Percentiles rank a stretch among this genome's conserved stretches.
Conservation (phyloP, 1,140 invertebrate genomes). For the Hestina assimilis region DNA sequence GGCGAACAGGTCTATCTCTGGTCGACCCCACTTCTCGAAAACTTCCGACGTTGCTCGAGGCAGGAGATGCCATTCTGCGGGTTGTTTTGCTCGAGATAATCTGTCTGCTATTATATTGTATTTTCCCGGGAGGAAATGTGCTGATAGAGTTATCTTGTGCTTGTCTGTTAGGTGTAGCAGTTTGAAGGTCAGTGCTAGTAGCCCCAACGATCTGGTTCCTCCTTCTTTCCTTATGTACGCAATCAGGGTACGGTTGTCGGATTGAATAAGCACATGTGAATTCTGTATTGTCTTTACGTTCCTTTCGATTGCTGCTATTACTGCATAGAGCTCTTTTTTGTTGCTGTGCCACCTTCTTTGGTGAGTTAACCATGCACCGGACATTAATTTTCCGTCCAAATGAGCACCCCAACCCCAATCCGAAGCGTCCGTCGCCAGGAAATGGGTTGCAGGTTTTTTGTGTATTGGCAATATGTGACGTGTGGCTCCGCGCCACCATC, state of each 20-base stretch:
- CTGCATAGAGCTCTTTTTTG: too few relatives aligned
- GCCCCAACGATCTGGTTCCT: conserved; percentile 7
- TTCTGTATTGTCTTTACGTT: too few relatives aligned
- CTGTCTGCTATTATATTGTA: conserved; percentile 30
- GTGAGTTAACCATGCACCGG: too few relatives aligned
- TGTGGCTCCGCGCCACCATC: conserved; percentile 27
- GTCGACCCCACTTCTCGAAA: conserved; percentile 26
- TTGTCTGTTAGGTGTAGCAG: conserved; percentile 7
- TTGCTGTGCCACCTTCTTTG: too few relatives aligned
- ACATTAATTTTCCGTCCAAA: too few relatives aligned
- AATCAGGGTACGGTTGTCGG: conserved; percentile 31
- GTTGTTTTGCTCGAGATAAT: conserved; percentile 13
- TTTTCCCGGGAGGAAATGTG: conserved; percentile 22
- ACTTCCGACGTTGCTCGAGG: conserved; percentile 8
- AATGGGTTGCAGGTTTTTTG: too few relatives aligned
- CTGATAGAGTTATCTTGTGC: conserved; percentile 5
- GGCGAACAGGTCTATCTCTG: conserved; percentile 35
- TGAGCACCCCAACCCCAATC: too few relatives aligned
- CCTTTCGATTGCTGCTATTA: too few relatives aligned
- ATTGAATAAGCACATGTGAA: too few relatives aligned
- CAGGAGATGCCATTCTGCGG: too few relatives aligned
- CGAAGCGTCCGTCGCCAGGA: too few relatives aligned
- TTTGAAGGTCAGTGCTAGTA: conserved; percentile 8
- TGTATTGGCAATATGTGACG: conserved; percentile 27
- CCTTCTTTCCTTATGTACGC: conserved; percentile 26